Evolutionary conservation across 2,888 invertebrate species (phyloP), one percentile per base, ranked within the genome.

Genomic region (Sphinx pinastri): DNA sequence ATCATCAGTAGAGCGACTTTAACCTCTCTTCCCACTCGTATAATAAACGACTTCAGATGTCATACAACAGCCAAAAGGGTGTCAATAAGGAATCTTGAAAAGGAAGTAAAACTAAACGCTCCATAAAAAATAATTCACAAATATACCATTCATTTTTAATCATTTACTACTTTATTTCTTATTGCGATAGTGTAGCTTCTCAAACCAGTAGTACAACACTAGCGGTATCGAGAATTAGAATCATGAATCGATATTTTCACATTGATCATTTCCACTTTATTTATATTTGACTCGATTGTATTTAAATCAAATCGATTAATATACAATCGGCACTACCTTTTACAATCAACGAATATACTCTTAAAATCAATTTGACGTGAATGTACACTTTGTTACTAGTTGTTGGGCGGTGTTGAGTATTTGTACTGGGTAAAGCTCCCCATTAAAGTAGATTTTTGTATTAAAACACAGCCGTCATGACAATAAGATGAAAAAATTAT

Each of bases 391-490:
- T 49, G 12, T 7, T 19, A 6, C 6, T 49, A 13, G 19, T 11
- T 13, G 49, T 13, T 47, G 19, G 12, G 19, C 13, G 63, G 49
- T 49, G 47, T 63, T 16, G 45, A 16, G 47, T 0, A 2, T 13
- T 19, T 49, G 16, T 63, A 19, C 8, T 19, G 63, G 47, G 47
- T 19, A 14, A 63, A 13, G 19, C 19, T 63, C 19, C 63, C 63
- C 63, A 63, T 63, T 63, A 63, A 49, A 63, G 63, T 63, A 47
- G 16, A 19, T 49, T 13, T 19, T 49, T 19, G 63, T 49, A 19
- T 63, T 63, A 47, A 63, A 63, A 63, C 47, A 63, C 63, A 49
- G 59, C 45, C 31, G 60, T 71, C 68, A 66, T 58, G 67, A 72
- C 13, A 70, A 58, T 51, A 57, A 63, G 68, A 76, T 71, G 13